Evolutionary conservation across 2,113 vertebrate genomes (phyloP), one percentile per base, ranked within the genome.

Genomic region (Prietella phreatophila): DNA sequence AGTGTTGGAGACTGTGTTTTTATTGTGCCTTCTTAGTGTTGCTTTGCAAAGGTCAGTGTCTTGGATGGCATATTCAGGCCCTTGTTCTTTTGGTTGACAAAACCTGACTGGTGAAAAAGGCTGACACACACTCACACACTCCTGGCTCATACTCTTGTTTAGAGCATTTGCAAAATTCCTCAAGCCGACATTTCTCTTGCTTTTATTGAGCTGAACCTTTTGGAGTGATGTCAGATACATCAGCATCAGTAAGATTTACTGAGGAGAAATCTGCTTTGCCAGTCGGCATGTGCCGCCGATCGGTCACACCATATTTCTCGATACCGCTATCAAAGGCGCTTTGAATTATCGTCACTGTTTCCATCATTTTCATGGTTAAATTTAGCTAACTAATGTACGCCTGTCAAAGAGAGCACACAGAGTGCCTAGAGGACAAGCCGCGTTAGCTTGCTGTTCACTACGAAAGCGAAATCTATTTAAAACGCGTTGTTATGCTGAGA

Each of bases 1-100:
- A 88, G 91, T 90, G 85, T 89, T 60, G 86, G 87, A 90, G 86
- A 85, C 90, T 84, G 73, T 87, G 86, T 90, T 90, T 76, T 76
- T 65, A 47, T 90, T 86, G 81, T 86, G 81, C 87, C 89, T 83
- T 88, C 89, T 82, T 91, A 90, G 83, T 90, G 84, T 89, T 89
- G 88, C 83, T 90, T 90, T 81, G 60, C 86, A 90, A 90, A 92
- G 89, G 91, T 93, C 93, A 91, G 84, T 86, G 91, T 89, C 84
- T 89, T 83, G 88, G 88, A 86, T 90, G 87, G 87, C 58, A 86
- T 86, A 88, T 90, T 75, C 87, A 82, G 75, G 84, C 79, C 81
- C 81, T 88, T 88, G 86, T 86, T 88, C 80, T 61, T 76, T 83
- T 39, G 20, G 36, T 88, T 88, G 73, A 79, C 61, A 83, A 83